phyloP scores from a whole-genome alignment of 2,888 invertebrate species.

The Scaptomyza polygonia region DNA sequence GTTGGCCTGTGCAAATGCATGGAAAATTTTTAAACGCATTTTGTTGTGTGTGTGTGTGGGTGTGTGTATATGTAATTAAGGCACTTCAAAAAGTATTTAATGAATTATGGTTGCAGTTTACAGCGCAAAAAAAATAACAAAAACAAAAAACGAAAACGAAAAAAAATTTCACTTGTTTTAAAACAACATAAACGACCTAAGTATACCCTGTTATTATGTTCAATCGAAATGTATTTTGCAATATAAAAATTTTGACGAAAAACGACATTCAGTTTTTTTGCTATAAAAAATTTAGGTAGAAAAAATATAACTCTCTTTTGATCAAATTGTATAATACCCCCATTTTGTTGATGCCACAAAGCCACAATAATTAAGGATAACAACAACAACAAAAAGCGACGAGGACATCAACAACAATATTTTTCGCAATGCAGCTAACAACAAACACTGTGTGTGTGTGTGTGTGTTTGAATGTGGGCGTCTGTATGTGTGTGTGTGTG shows the following conservation, averaged over 20 bases:
- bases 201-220: background rate
- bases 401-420: constrained; percentile 7
- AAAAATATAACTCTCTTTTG: background rate
- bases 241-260: too few species aligned
- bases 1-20: background rate
- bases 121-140: constrained; percentile 19
- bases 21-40: background rate
- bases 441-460: background rate
- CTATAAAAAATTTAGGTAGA: too few species aligned
- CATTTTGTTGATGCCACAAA: background rate
- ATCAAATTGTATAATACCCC: background rate
- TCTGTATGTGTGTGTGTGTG: background rate
- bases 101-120: constrained; percentile 56
- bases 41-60: background rate
- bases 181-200: background rate
- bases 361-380: constrained; percentile 18
- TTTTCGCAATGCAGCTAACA: constrained; percentile 15
- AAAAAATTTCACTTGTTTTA: too few species aligned
- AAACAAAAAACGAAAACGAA: background rate
- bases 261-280: too few species aligned
- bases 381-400: constrained; percentile 13
- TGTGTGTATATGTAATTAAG: constrained; percentile 53
- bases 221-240: too few species aligned
- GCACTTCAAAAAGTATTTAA: constrained; percentile 62
- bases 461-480: background rate